Evolutionary conservation across 2,113 vertebrate genomes (phyloP).

Genomic region (Pollimyrus isidori): DNA sequence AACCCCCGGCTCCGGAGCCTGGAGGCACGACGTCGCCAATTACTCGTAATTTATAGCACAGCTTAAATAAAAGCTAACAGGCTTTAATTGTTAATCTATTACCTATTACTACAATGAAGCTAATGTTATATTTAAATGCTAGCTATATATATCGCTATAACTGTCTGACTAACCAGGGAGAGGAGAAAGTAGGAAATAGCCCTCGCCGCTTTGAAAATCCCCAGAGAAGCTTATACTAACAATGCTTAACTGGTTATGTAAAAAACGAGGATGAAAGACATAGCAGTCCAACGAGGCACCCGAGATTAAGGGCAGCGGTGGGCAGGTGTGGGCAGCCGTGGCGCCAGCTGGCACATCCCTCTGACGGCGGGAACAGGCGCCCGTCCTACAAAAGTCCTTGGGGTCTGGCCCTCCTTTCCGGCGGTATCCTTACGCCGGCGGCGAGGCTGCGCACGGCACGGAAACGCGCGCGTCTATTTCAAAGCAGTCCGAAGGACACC

Average conservation of each 20-base stretch:
- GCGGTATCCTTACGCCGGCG: background rate
- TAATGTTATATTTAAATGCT: background rate
- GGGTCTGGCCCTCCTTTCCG: background rate
- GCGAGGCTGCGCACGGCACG: conserved; percentile 14
- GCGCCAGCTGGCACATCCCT: background rate
- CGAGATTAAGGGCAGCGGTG: background rate
- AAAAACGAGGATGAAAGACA: background rate
- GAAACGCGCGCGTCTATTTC: conserved; percentile 22
- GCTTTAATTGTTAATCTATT: background rate
- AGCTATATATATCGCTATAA: background rate
- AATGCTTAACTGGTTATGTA: background rate
- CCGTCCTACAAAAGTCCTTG: conserved; percentile 6
- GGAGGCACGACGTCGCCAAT: background rate
- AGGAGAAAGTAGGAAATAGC: background rate
- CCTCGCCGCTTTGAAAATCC: background rate
- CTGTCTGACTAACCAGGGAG: background rate
- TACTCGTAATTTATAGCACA: background rate
- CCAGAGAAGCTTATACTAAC: background rate
- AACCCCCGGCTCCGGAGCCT: background rate
- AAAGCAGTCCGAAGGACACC: conserved; percentile 10
- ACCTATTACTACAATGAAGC: background rate
- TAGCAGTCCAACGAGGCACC: background rate
- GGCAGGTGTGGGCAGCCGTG: background rate
- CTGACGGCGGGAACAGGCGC: background rate
- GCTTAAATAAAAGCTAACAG: background rate